Conservation (phyloP, 1,140 invertebrate species). For the Drosophila eugracilis region DNA sequence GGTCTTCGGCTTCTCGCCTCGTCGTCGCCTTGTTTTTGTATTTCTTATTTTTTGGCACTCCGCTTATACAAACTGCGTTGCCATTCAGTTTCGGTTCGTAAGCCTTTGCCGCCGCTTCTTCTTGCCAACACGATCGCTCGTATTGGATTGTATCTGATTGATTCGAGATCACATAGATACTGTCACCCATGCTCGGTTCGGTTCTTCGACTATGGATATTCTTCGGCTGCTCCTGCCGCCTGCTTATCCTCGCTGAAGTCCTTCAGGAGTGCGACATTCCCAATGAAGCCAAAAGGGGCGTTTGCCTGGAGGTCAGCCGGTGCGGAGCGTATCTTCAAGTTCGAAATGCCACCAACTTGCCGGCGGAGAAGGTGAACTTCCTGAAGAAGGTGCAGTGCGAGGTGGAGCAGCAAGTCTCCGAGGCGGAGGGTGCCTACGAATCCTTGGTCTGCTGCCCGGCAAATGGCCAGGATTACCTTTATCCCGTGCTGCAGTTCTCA, state of each 20-base stretch:
- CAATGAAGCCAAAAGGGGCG: constrained; percentile 69
- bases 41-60: constrained; percentile 60
- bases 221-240: constrained; percentile 19
- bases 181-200: constrained; percentile 20
- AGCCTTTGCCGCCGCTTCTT: constrained; percentile 39
- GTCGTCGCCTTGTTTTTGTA: no score
- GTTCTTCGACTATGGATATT: constrained; percentile 31
- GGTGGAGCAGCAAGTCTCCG: constrained; percentile 6
- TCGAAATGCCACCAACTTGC: constrained; percentile 70
- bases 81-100: constrained; percentile 50
- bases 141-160: constrained; percentile 43
- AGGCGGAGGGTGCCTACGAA: constrained; percentile 15
- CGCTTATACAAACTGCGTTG: constrained; percentile 68
- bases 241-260: not conserved
- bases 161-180: constrained; percentile 7
- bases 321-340: constrained; percentile 76
- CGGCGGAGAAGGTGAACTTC: constrained; percentile 79
- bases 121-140: constrained; percentile 37
- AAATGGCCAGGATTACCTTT: constrained; percentile 75
- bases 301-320: constrained; percentile 65
- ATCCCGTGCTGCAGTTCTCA: constrained; percentile 74
- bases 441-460: constrained; percentile 76
- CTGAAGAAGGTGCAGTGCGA: constrained; percentile 81
- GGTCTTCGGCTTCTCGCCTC: constrained; percentile 51
- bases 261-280: constrained; percentile 68